Percentiles rank a stretch among this genome's conserved stretches.
These are phyloP conservation scores for Azorinus chamasolen DNA, from an alignment of 2,888 invertebrate species.

Conservation along the genomic window DNA sequence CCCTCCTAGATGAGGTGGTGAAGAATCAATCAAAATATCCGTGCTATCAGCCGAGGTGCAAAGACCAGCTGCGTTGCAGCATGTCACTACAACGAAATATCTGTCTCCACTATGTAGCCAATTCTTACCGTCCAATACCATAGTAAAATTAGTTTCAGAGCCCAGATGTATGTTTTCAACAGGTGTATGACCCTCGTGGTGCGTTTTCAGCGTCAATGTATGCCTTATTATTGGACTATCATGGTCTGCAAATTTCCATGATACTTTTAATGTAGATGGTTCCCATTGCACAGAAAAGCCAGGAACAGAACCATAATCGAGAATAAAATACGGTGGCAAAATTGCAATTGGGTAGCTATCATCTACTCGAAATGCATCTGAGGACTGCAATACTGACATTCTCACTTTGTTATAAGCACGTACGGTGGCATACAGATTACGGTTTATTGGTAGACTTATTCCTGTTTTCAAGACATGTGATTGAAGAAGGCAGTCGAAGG, in stretches of 20 bases:
- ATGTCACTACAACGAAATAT: constrained; percentile 52
- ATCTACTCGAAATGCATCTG: constrained; percentile 44
- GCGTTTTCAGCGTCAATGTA: constrained; percentile 39
- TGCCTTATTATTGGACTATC: constrained; percentile 59
- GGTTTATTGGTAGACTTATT: constrained; percentile 31
- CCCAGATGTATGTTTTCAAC: constrained; percentile 49
- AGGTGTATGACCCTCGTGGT: constrained; percentile 57
- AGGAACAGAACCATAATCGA: background rate
- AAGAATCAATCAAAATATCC: constrained; percentile 65
- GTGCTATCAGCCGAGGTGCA: constrained; percentile 56
- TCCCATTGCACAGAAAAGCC: constrained; percentile 44
- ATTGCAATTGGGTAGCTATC: constrained; percentile 24
- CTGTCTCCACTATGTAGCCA: constrained; percentile 60
- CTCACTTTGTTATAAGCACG: constrained; percentile 36
- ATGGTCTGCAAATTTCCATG: constrained; percentile 53
- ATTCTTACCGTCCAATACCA: constrained; percentile 34
- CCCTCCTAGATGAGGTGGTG: constrained; percentile 71
- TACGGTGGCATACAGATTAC: constrained; percentile 50
- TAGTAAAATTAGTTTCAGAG: constrained; percentile 34
- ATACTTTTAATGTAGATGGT: constrained; percentile 43
- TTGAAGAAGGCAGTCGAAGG: constrained; percentile 17
- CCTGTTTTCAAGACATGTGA: constrained; percentile 32
- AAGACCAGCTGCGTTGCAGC: constrained; percentile 65
- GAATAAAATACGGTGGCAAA: constrained; percentile 16
- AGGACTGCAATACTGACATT: constrained; percentile 24